Evolutionary conservation across 2,113 vertebrate species (phyloP).

Genomic region (Fukomys damarensis): DNA sequence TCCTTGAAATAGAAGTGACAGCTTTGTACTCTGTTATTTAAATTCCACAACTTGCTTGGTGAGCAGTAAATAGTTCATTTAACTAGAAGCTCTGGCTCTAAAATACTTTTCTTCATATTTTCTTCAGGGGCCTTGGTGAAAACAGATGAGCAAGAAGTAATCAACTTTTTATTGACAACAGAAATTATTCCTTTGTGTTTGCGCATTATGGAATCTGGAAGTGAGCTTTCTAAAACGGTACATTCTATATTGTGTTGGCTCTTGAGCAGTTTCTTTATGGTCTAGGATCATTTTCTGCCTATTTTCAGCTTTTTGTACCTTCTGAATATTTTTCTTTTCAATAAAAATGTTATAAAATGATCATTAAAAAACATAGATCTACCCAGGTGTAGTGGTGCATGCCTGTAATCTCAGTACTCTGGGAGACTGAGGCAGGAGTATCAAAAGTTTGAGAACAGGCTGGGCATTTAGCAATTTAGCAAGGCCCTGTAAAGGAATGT

Average conservation of each 20-base stretch:
- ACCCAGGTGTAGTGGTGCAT: background rate
- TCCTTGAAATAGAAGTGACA: slow-evolving; percentile 27
- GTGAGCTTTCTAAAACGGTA: slow-evolving; percentile 99
- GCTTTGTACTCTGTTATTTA: slow-evolving; percentile 34
- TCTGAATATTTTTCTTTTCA: slow-evolving; percentile 1
- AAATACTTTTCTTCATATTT: slow-evolving; percentile 70
- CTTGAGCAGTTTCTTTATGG: background rate
- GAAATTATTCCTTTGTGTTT: slow-evolving; percentile 99
- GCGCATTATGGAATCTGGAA: slow-evolving; percentile 99
- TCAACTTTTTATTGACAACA: slow-evolving; percentile 98
- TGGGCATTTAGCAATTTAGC: background rate
- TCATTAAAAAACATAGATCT: background rate
- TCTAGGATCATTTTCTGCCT: slow-evolving; percentile 6
- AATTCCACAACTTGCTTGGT: background rate
- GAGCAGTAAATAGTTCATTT: background rate
- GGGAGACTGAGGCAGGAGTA: background rate
- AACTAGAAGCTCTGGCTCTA: slow-evolving; percentile 49
- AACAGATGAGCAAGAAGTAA: slow-evolving; percentile 99
- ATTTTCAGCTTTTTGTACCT: background rate
- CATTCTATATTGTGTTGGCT: background rate
- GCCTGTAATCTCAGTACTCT: background rate
- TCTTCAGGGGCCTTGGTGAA: slow-evolving; percentile 96
- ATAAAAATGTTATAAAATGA: slow-evolving; percentile 5
- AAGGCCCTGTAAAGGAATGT: background rate
- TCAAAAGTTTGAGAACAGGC: background rate